Base-by-base conservation (phyloP, 1,140 invertebrate genomes). In the Brachionus sp. region DNA sequence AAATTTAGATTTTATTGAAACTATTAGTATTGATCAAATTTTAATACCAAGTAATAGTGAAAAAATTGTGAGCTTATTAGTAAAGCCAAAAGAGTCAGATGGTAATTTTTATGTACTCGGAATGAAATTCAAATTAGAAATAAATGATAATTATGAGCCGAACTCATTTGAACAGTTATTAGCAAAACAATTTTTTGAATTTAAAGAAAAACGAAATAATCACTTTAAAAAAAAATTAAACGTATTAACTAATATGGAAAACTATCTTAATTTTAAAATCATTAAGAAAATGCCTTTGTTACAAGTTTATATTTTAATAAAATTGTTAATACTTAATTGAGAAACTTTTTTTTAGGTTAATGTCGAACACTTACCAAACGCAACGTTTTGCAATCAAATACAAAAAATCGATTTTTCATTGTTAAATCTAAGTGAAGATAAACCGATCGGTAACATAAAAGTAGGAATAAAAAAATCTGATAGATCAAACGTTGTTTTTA, bases 101-200 rank as follows among this genome's bases (percentile, higher is more conserved):
- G 77, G 77, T 13, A 44, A 78, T 53, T 19, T 78, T 50, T 25
- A 44, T 2, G 29, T 78, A 9, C 44, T 78, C 7, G 77, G 77
- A 35, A 53, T 78, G 0, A 78, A 78, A 39, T 78, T 35, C 5
- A 57, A 53, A 57, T 19, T 78, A 57, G 19, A 12, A 50, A 35
- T 73, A n/a, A 3, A 4, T 25, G 7, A 13, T 33, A 19, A 57
- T 33, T 16, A n/a, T 33, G 19, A 53, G 19, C 33, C 39, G 19
- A 33, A 23, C 23, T 62, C 5, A 6, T 1, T 3, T 3, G 19
- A 50, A 46, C 16, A 25, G 3, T 50, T 62, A 64, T 62, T 9
- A 12, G 78, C 29, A 29, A 82, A 82, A 64, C 50, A 62, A 35
- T 33, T 82, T 37, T 82, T 82, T 82, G 19, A 64, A 25, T 16